A percentile compares a stretch with the other conserved stretches of the same genome.
Conservation (phyloP, 2,888 invertebrate species). For the Leptinotarsa rubiginosa region DNA sequence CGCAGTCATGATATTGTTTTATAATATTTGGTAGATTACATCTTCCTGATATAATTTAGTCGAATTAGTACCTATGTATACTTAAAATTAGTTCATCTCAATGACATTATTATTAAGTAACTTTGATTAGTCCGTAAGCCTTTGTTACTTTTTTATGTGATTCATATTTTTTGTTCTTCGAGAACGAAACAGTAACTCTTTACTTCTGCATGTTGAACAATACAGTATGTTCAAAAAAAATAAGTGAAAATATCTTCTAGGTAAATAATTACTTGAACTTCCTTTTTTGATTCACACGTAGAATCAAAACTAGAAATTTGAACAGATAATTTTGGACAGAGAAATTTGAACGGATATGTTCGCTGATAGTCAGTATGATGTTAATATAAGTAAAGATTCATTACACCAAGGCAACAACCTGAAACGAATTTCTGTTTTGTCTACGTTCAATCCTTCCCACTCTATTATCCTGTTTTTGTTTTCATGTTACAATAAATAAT, state of each 20-base stretch:
- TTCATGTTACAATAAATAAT: conserved; percentile 55
- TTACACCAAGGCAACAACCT: conserved; percentile 13
- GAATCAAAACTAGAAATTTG: not conserved
- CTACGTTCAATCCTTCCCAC: conserved; percentile 43
- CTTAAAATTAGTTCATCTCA: conserved; percentile 44
- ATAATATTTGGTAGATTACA: conserved; percentile 25
- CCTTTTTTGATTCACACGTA: conserved; percentile 16
- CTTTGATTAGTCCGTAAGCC: conserved; percentile 26
- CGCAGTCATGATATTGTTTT: conserved; percentile 11
- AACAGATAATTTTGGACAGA: not conserved
- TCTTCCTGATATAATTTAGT: conserved; percentile 38
- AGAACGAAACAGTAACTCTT: conserved; percentile 29
- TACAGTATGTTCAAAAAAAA: conserved; percentile 2
- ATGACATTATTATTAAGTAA: conserved; percentile 50
- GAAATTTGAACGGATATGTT: no score
- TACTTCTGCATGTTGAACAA: conserved; percentile 13
- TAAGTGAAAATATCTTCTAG: not conserved
- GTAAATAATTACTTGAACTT: not conserved
- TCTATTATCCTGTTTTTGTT: conserved; percentile 57
- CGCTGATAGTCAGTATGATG: not conserved
- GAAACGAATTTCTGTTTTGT: conserved; percentile 22
- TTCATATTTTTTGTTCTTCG: conserved; percentile 34
- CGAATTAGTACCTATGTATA: conserved; percentile 36
- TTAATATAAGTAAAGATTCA: conserved; percentile 13
- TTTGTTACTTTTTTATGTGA: conserved; percentile 40